Evolutionary conservation across 2,113 vertebrate genomes (phyloP).

Genomic region (Serranochromis macrocephalus): DNA sequence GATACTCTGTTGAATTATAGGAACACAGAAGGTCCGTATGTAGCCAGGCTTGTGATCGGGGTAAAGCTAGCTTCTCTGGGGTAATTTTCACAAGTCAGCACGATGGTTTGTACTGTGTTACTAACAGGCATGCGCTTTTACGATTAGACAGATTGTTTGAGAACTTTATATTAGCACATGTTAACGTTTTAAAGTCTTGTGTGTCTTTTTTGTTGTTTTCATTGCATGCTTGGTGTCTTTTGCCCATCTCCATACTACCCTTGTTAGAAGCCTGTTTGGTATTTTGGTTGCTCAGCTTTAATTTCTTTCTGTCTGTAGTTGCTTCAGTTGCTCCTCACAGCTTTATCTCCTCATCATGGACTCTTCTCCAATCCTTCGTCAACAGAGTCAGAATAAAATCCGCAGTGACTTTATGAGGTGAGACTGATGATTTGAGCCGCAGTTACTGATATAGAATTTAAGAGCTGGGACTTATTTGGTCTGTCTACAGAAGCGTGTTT

Average conservation of each 20-base stretch:
- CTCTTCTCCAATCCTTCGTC: constrained; percentile 43
- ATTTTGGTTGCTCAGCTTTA: not conserved
- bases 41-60: not conserved
- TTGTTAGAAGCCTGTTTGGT: not conserved
- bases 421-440: not conserved
- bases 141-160: not conserved
- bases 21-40: not conserved
- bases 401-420: constrained; percentile 43
- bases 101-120: not conserved
- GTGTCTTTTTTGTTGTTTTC: not conserved
- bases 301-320: not conserved
- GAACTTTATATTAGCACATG: not conserved
- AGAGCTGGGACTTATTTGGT: not conserved
- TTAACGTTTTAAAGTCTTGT: not conserved
- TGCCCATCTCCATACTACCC: not conserved
- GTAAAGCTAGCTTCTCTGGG: not conserved
- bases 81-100: not conserved
- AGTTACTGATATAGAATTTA: accelerated
- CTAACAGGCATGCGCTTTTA: not conserved
- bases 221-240: not conserved
- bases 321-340: not conserved
- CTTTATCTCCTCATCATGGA: constrained; percentile 37
- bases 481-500: not conserved
- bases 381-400: constrained; percentile 55
- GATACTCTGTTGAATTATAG: not conserved